Base-by-base conservation (phyloP, 2,888 invertebrate species). In the Nomada fabriciana region DNA sequence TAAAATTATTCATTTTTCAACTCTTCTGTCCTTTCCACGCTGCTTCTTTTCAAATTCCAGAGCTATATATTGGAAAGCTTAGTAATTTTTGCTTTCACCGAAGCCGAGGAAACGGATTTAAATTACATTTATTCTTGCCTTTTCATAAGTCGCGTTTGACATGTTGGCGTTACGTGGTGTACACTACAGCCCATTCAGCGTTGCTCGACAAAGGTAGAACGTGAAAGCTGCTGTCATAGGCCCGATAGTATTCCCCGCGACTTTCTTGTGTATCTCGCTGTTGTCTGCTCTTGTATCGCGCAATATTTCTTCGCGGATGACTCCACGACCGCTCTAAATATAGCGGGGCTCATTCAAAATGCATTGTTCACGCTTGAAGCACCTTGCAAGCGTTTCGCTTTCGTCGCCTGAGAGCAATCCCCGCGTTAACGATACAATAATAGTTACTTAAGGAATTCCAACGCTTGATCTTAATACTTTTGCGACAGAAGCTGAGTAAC, bases 281-380 rank as follows among this genome's bases (percentile, higher is more conserved):
- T 57, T 55, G 70, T 61, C 74, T 60, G 50, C 74, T 50, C 71
- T 69, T 70, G 53, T 61, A 25, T 57, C 60, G 61, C 61, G 67
- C 43, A 74, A 80, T 77, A 72, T 77, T 77, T 72, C 77, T 43
- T 68, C 67, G 67, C 23, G 65, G 64, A 61, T 29, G 67, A 77
- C 52, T 67, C 80, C 23, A 11, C 69, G 43, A 23, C n/a, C 65
- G 57, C 50, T 72, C 67, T 72, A 77, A 77, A 80, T 67, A 67
- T 57, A 65, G 52, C 65, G 15, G 20, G 3, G 9, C 50, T 55
- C 5, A 18, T 74, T 74, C 74, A 25, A 25, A 36, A 52, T 25
- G 71, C 52, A 67, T 61, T 72, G 77, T 65, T 23, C 61, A 47
- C 20, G 55, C 53, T 72, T 43, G 20, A 77, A 75, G 57, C 59